Conservation (phyloP, 1,140 invertebrate species). For the Lepidostoma basale region DNA sequence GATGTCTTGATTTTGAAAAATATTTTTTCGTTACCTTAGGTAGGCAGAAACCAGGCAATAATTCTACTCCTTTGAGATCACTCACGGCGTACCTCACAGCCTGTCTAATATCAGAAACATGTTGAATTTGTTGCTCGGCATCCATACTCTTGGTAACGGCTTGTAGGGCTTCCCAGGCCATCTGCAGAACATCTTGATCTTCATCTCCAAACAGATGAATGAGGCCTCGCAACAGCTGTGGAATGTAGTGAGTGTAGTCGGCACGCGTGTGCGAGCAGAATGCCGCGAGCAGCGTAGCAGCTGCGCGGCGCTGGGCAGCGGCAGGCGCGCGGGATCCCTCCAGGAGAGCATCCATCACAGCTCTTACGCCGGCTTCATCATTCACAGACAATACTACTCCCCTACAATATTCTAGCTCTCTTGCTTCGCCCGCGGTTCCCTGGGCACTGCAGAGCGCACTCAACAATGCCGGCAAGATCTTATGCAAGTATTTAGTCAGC, state of each 20-base stretch:
- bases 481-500: constrained; percentile 87
- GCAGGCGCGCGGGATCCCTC: constrained; percentile 74
- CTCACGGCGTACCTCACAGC: constrained; percentile 88
- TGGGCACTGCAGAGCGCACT: constrained; percentile 75
- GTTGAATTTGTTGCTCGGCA: constrained; percentile 78
- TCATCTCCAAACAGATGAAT: constrained; percentile 83
- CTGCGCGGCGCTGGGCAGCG: constrained; percentile 72
- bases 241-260: constrained; percentile 85
- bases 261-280: constrained; percentile 89
- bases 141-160: constrained; percentile 89
- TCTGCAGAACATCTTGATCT: constrained; percentile 81
- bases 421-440: constrained; percentile 71
- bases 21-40: constrained; percentile 71
- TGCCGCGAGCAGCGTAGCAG: constrained; percentile 84
- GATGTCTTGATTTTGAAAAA: not conserved
- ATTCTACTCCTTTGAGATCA: constrained; percentile 79
- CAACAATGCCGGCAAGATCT: constrained; percentile 90
- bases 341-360: constrained; percentile 90
- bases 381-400: constrained; percentile 88
- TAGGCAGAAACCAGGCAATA: constrained; percentile 93
- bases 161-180: constrained; percentile 88
- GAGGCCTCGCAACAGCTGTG: constrained; percentile 86
- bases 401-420: constrained; percentile 92
- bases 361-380: constrained; percentile 85
- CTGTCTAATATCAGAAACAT: constrained; percentile 88